Base-by-base conservation (phyloP, 2,888 invertebrate species). In the Dione vanillae region DNA sequence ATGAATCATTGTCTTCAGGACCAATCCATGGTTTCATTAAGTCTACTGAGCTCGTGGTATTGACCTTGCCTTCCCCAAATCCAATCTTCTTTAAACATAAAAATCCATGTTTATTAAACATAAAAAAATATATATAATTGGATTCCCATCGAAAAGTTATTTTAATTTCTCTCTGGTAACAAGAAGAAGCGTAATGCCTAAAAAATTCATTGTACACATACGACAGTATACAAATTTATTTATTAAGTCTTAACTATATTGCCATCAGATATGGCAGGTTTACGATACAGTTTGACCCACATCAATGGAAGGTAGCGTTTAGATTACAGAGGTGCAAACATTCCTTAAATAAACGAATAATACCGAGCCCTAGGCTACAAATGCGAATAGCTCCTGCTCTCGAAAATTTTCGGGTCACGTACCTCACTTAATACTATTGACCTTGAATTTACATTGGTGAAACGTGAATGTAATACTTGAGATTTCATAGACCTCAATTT, bases 361-460 rank as follows among this genome's bases (percentile, higher is more conserved):
- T 70, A 35, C 47, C 49, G 35, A 47, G 45, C 45, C 40, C 43
- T 64, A 59, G 59, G 64, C 67, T 70, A 47, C 62, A 67, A 67
- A 65, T 67, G 61, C 64, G 72, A 72, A 59, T 67, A 67, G 65
- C 56, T 64, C 65, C 69, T 69, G 35, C 52, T 67, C 47, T 74
- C 27, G 43, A 45, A 54, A 69, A 61, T 49, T 69, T 74, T 74
- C 74, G 61, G 65, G 67, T 67, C 74, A 74, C 74, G 74, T 70
- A 72, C 62, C 64, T 74, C 52, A 65, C 64, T 74, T 72, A 74
- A 74, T 69, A 74, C 71, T 47, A 61, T 67, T 70, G 72, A 67
- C 72, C 74, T 70, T 69, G 65, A 67, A 61, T 69, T 56, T 41
- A 67, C 61, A 65, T 64, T 65, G 56, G 66, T 51, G 65, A 40